A percentile compares a stretch with the other conserved stretches of the same genome.
Evolutionary conservation across 2,888 invertebrate genomes (phyloP).

Genomic region (Eristalis pertinax): DNA sequence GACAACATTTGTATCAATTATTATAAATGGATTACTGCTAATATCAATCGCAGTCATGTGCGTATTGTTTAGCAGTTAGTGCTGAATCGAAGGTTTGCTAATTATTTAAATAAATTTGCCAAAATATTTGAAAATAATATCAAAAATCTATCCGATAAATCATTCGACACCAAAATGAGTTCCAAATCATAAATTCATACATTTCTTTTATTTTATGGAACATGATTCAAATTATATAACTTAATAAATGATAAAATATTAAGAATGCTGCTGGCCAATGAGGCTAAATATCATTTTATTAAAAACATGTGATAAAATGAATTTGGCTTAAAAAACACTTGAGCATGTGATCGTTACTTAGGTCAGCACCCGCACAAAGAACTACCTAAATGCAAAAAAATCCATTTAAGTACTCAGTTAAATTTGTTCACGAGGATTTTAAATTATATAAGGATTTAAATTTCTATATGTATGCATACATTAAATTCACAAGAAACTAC

Average conservation of each 20-base stretch:
- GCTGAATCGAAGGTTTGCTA: no score
- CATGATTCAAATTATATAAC: background rate
- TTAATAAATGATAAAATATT: background rate
- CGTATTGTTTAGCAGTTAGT: no score
- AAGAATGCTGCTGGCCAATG: background rate
- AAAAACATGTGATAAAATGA: background rate
- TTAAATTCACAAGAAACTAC: background rate
- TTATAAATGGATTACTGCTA: background rate
- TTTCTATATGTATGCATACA: background rate
- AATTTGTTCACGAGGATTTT: background rate
- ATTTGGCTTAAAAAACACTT: background rate
- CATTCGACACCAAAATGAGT: no score
- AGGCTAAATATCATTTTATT: no score
- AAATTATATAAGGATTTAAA: no score
- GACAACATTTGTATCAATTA: no score
- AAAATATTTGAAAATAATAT: no score
- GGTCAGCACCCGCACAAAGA: background rate
- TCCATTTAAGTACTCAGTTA: background rate
- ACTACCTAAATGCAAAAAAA: background rate
- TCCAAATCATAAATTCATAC: no score
- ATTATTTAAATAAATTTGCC: no score
- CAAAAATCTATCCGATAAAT: no score
- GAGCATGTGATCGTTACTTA: background rate
- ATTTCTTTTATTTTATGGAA: background rate
- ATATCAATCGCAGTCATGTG: background rate